Conservation (phyloP, 2,888 invertebrate genomes). For the Chrysodeixis includens region DNA sequence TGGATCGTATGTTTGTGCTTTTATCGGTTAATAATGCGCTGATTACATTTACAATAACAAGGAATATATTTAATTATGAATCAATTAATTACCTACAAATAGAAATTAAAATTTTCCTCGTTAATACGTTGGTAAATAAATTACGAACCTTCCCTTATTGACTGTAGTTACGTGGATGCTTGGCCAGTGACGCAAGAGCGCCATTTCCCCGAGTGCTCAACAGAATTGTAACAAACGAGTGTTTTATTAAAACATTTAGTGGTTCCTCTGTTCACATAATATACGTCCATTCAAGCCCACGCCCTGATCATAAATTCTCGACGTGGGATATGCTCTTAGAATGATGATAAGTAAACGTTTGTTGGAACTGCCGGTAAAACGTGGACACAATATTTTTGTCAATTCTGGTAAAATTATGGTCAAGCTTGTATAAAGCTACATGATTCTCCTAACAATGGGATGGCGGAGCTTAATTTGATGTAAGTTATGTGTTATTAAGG, state of each 20-base stretch:
- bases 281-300: constrained; percentile 48
- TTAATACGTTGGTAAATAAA: no score
- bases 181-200: constrained; percentile 32
- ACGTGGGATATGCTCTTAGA: constrained; percentile 39
- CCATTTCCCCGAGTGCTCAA: constrained; percentile 32
- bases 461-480: neutral
- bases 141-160: neutral
- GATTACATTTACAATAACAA: neutral
- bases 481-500: neutral
- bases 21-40: neutral
- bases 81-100: neutral
- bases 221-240: constrained; percentile 36
- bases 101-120: neutral
- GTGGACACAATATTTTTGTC: constrained; percentile 33
- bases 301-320: constrained; percentile 49
- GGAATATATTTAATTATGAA: neutral
- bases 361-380: constrained; percentile 41
- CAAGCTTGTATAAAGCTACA: neutral
- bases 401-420: neutral
- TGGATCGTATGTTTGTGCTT: neutral
- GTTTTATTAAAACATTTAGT: constrained; percentile 39
- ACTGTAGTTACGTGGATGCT: constrained; percentile 31
- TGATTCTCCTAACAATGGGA: neutral
- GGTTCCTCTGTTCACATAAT: constrained; percentile 45
- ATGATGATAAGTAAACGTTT: constrained; percentile 46